Evolutionary conservation across 2,113 vertebrate genomes (phyloP), one percentile per base, ranked within the genome.

Genomic region (Perca fluviatilis): DNA sequence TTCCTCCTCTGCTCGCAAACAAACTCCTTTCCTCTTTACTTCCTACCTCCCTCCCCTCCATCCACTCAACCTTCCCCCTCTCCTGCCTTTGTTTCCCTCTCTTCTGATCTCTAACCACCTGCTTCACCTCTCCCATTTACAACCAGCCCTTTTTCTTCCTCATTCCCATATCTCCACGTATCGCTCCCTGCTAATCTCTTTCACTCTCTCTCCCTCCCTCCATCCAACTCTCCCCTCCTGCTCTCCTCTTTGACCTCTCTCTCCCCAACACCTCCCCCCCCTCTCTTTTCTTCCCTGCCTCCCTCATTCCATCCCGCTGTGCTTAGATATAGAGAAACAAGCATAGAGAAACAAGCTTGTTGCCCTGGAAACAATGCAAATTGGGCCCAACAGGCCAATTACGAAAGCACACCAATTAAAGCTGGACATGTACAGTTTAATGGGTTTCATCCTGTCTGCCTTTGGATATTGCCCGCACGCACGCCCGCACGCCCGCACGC

Each of bases 301-400:
- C 30, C 10, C 23, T 62, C 65, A 0, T 36, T 61, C 15, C 30
- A 36, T 70, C 84, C 77, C 4, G 18, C 81, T 88, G 88, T 54
- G 77, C 73, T 80, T 50, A 64, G 70, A 70, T 77, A 66, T 77
- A 66, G 16, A 63, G 76, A 86, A 87, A 86, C 64, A 79, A 61
- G 85, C 88, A 66, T 75, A 63, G 19, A 63, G 76, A 86, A 87
- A 86, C 64, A 79, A 64, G 86, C 88, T 51, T 72, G 92, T 91
- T 90, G 88, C 92, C 77, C 10, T 80, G 85, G 92, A 85, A 92
- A 93, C 90, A 78, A 89, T 80, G 80, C 74, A 91, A 89, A 93
- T 80, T 18, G 3, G 49, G 72, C 92, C 83, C 86, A 30, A 70
- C 13, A 54, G 90, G 80, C 89, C 86, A 92, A 90, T 92, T 91